Evolutionary conservation across 2,113 vertebrate species (phyloP).

Genomic region (Tilapia sparmanii): DNA sequence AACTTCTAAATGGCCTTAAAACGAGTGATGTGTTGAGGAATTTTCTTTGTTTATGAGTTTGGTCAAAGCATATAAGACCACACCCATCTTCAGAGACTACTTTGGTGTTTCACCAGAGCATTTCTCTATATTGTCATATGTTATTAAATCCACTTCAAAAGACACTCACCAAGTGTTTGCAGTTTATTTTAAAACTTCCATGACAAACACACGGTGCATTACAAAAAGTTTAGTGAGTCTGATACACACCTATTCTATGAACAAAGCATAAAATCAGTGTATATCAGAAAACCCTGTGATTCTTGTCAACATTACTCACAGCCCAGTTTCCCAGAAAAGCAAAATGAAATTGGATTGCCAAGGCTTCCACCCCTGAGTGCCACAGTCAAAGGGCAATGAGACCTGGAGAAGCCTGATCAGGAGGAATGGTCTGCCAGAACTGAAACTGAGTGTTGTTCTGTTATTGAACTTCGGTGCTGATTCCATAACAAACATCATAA

Average conservation of each 20-base stretch:
- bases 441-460: neutral
- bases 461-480: neutral
- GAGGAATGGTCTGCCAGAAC: neutral
- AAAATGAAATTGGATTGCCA: neutral
- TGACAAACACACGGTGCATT: too few species aligned
- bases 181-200: neutral
- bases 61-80: neutral
- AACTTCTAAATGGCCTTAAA: neutral
- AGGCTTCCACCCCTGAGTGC: neutral
- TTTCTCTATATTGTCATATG: neutral
- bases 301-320: neutral
- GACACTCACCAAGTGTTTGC: neutral
- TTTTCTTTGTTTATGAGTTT: neutral
- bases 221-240: too few species aligned
- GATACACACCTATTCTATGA: too few species aligned
- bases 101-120: neutral
- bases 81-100: neutral
- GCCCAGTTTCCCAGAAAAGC: neutral
- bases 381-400: neutral
- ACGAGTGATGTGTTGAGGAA: neutral
- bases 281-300: too few species aligned
- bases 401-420: neutral
- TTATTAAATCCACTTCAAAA: neutral
- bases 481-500: neutral
- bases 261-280: too few species aligned